These are phyloP conservation scores for Bungarus multicinctus DNA, from an alignment of 2,113 vertebrate species.

Conservation along the genomic window DNA sequence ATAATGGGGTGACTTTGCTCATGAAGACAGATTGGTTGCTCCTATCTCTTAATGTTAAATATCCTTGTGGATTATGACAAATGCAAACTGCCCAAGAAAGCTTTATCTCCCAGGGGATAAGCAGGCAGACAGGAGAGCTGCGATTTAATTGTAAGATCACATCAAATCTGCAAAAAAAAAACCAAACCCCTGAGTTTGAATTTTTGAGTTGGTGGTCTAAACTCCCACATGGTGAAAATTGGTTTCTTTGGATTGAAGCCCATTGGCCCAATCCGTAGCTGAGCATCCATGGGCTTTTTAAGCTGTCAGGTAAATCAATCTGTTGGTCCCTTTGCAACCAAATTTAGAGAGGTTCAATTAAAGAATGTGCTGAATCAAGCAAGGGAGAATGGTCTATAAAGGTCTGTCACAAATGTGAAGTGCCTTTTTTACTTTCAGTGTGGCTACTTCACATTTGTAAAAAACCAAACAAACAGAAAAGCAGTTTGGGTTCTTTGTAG, in stretches of 20 bases:
- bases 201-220: neutral
- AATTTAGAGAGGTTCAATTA: neutral
- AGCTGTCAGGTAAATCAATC: neutral
- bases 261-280: neutral
- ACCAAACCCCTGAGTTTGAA: neutral
- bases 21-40: neutral
- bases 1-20: neutral
- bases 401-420: neutral
- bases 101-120: neutral
- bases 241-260: neutral
- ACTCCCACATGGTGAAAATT: neutral
- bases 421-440: neutral
- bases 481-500: neutral
- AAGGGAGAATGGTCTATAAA: neutral
- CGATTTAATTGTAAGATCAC: neutral
- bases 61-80: neutral
- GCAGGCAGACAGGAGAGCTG: neutral
- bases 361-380: neutral
- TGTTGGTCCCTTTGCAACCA: neutral
- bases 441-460: neutral
- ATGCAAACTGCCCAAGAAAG: neutral
- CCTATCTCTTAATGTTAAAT: neutral
- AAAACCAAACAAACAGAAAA: neutral
- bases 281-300: neutral
- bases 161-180: neutral